A percentile compares a stretch with the other conserved stretches of the same genome.
Evolutionary conservation across 1,140 invertebrate genomes (phyloP).

Genomic region (Drosophila neocordata): DNA sequence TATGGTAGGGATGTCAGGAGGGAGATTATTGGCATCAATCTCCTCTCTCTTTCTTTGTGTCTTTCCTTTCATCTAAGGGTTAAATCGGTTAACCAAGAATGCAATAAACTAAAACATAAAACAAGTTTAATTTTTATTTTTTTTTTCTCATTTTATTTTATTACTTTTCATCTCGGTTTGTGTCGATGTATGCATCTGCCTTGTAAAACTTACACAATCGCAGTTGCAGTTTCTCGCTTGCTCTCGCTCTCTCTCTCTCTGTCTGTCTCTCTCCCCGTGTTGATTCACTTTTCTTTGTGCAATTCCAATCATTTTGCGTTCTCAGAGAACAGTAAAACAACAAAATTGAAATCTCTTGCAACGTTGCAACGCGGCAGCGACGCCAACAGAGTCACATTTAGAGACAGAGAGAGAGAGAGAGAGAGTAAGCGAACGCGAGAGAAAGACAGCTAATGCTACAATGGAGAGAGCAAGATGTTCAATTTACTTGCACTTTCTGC

Average conservation of each 20-base stretch:
- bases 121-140: conserved; percentile 64
- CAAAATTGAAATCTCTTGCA: conserved; percentile 30
- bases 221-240: conserved; percentile 21
- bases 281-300: conserved; percentile 79
- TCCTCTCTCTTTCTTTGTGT: neutral
- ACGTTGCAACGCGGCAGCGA: conserved; percentile 7
- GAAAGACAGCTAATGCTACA: conserved; percentile 23
- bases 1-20: neutral
- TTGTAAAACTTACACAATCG: conserved; percentile 77
- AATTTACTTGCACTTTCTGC: conserved; percentile 71
- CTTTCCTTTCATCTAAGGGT: neutral
- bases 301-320: conserved; percentile 69
- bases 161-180: conserved; percentile 12
- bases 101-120: conserved; percentile 39
- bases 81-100: conserved; percentile 17
- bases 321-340: conserved; percentile 17
- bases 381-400: conserved; percentile 13
- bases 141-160: neutral
- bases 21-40: conserved; percentile 24
- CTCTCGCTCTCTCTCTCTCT: conserved; percentile 37
- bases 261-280: conserved; percentile 45
- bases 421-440: conserved; percentile 4
- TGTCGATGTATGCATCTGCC: conserved; percentile 4
- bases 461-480: conserved; percentile 12
- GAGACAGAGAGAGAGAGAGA: conserved; percentile 17